Evolutionary conservation across 2,888 invertebrate genomes (phyloP).

Genomic region (Epirrhoe tristata): DNA sequence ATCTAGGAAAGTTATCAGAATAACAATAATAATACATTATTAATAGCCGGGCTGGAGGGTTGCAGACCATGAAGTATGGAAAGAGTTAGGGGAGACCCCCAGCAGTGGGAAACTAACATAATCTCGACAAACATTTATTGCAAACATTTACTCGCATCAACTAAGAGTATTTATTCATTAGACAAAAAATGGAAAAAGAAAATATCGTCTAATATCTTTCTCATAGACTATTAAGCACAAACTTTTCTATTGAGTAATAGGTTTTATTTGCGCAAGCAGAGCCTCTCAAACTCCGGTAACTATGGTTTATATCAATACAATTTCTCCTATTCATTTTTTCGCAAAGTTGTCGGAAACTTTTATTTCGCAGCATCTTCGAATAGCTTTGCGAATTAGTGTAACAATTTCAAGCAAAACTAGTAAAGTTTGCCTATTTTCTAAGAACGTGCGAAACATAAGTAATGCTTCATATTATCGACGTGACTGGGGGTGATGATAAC

Average conservation of each 20-base stretch:
- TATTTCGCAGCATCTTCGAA: slow-evolving; percentile 36
- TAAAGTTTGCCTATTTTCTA: slow-evolving; percentile 33
- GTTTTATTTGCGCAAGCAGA: slow-evolving; percentile 31
- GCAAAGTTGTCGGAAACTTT: slow-evolving; percentile 42
- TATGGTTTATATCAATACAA: slow-evolving; percentile 36
- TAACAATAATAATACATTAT: not conserved
- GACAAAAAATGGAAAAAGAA: not conserved
- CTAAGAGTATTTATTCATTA: not conserved
- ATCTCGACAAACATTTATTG: not conserved
- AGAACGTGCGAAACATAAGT: slow-evolving; percentile 21
- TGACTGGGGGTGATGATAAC: slow-evolving; percentile 7
- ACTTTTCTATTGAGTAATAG: slow-evolving; percentile 31
- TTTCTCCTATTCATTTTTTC: slow-evolving; percentile 41
- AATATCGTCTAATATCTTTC: not conserved
- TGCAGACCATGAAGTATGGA: too few relatives aligned
- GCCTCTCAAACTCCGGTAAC: slow-evolving; percentile 27
- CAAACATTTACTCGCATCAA: not conserved
- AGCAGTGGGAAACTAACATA: too few relatives aligned
- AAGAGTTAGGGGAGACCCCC: too few relatives aligned
- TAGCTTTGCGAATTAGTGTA: slow-evolving; percentile 37
- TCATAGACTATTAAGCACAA: slow-evolving; percentile 22
- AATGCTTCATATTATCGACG: slow-evolving; percentile 17
- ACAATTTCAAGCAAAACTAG: slow-evolving; percentile 37
- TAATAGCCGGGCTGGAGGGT: too few relatives aligned
- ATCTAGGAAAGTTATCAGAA: not conserved